phyloP scores from a whole-genome alignment of 92 coral and sea anemone species.

The Palythoa grandiflora region DNA sequence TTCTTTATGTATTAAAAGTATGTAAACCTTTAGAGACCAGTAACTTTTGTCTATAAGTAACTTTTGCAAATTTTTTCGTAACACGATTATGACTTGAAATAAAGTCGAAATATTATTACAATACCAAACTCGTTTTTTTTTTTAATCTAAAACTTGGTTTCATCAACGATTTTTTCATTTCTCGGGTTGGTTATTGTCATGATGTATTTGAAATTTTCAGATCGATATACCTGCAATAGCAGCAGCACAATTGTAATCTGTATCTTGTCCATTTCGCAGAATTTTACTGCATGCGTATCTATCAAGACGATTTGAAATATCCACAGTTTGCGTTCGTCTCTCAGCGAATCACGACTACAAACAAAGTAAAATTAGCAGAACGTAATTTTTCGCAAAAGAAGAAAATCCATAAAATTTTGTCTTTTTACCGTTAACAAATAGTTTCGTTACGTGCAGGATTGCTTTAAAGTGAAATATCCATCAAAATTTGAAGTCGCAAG shows the following conservation, averaged over 20 bases:
- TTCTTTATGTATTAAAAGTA: too few relatives aligned
- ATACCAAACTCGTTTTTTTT: too few relatives aligned
- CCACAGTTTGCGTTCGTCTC: background rate
- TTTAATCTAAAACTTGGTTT: too few relatives aligned
- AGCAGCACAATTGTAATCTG: background rate
- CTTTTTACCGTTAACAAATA: background rate
- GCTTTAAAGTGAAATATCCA: background rate
- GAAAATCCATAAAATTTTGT: background rate
- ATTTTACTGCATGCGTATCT: background rate
- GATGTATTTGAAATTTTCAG: too few relatives aligned
- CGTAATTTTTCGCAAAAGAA: background rate
- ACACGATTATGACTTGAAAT: too few relatives aligned
- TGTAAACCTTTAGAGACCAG: too few relatives aligned
- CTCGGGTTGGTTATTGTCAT: too few relatives aligned
- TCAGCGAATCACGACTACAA: background rate
- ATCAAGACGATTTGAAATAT: background rate
- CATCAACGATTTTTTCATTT: too few relatives aligned
- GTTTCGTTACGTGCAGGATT: conserved; percentile 26
- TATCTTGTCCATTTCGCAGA: conserved; percentile 29
- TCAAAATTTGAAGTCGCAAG: conserved; percentile 5
- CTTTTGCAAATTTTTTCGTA: too few relatives aligned
- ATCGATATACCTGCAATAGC: conserved; percentile 27
- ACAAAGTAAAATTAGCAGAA: background rate
- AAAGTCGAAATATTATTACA: too few relatives aligned
- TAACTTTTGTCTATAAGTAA: too few relatives aligned